These are phyloP conservation scores for Achroia grisella DNA, from an alignment of 1,140 invertebrate genomes.

Conservation along the genomic window DNA sequence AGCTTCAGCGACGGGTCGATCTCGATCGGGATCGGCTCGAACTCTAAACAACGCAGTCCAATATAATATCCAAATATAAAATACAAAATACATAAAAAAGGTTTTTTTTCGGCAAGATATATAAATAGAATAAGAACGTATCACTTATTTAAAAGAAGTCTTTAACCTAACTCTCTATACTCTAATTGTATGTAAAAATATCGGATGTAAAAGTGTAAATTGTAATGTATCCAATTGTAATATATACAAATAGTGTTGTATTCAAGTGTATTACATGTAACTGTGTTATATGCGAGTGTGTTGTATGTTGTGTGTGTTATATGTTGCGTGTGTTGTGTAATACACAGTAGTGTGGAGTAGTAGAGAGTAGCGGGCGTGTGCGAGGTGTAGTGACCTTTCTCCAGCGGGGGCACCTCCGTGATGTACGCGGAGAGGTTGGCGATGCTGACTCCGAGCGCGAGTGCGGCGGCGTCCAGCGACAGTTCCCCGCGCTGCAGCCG, in stretches of 20 bases:
- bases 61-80: too few species aligned
- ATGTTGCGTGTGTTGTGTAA: too few species aligned
- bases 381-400: conserved; percentile 19
- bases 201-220: too few species aligned
- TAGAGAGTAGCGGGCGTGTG: too few species aligned
- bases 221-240: too few species aligned
- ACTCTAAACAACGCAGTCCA: conserved; percentile 21
- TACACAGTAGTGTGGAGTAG: too few species aligned
- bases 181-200: too few species aligned
- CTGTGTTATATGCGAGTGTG: neutral
- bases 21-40: conserved; percentile 40
- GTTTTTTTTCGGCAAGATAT: too few species aligned
- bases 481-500: conserved; percentile 83
- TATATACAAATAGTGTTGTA: neutral
- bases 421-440: conserved; percentile 82
- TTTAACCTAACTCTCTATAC: too few species aligned
- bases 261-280: neutral
- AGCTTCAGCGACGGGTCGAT: conserved; percentile 31
- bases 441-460: conserved; percentile 82
- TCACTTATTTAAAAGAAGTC: too few species aligned
- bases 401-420: conserved; percentile 23
- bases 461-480: conserved; percentile 80
- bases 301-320: neutral
- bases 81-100: too few species aligned
- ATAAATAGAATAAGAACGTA: too few species aligned